phyloP scores from a whole-genome alignment of 2,797 vertebrate species.

The Malacoctenus gilli region DNA sequence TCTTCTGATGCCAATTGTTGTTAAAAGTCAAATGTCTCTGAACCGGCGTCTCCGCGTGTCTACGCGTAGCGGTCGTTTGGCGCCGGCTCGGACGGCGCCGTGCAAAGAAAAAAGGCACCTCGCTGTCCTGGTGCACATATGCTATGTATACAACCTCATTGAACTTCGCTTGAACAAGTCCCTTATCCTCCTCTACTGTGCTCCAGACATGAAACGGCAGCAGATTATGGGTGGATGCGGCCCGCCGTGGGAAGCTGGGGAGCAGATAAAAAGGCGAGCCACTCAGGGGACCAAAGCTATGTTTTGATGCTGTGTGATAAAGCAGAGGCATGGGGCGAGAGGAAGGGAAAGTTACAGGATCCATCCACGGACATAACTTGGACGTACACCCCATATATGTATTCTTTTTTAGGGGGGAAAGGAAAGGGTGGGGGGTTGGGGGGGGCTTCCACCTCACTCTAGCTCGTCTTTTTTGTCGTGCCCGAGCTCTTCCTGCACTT shows the following conservation, averaged over 20 bases:
- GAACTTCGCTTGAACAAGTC: conserved; percentile 78
- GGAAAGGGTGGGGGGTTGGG: no score
- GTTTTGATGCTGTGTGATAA: conserved; percentile 79
- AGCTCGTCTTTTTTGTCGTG: conserved; percentile 43
- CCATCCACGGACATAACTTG: background rate
- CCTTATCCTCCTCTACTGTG: conserved; percentile 72
- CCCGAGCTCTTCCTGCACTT: conserved; percentile 58
- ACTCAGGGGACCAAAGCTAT: conserved; percentile 70
- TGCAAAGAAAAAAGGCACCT: conserved; percentile 53
- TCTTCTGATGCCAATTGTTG: conserved; percentile 22
- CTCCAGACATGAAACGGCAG: conserved; percentile 76
- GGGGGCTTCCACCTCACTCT: conserved; percentile 25
- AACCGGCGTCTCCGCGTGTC: conserved; percentile 6
- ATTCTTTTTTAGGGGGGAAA: no score
- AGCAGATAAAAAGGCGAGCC: conserved; percentile 74
- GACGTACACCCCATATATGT: background rate
- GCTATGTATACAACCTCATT: conserved; percentile 75
- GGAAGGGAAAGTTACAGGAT: conserved; percentile 61
- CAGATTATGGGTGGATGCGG: conserved; percentile 78
- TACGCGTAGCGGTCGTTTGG: conserved; percentile 42
- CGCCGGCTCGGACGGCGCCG: no score
- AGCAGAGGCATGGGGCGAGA: conserved; percentile 59
- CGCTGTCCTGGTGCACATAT: conserved; percentile 59
- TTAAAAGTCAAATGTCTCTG: conserved; percentile 8
- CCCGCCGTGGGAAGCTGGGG: conserved; percentile 74